phyloP scores from a whole-genome alignment of 2,888 invertebrate species.

The Standfussiana lucernea region DNA sequence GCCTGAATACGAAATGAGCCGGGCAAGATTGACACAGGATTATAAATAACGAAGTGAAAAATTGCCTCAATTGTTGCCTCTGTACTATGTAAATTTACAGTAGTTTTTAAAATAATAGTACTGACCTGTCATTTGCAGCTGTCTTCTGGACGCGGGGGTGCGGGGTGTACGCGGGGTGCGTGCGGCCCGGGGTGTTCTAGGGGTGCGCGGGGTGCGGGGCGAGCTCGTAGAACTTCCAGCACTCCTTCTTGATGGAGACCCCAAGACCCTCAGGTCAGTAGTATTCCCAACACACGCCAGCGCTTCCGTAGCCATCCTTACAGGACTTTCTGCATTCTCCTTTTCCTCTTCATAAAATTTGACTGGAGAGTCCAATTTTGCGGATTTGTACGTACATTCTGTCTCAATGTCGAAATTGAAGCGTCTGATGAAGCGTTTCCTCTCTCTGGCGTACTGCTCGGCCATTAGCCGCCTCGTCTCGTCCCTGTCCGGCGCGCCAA shows the following conservation, averaged over 20 bases:
- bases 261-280: conserved; percentile 84
- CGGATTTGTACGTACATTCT: conserved; percentile 83
- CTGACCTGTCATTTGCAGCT: conserved; percentile 90
- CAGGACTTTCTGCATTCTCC: conserved; percentile 81
- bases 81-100: conserved; percentile 37
- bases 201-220: conserved; percentile 83
- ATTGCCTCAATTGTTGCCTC: conserved; percentile 53
- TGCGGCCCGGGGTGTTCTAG: conserved; percentile 86
- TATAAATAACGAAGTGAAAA: conserved; percentile 63
- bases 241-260: conserved; percentile 84
- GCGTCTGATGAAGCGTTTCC: conserved; percentile 90
- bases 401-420: conserved; percentile 91
- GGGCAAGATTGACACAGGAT: conserved; percentile 56
- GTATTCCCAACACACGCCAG: conserved; percentile 86
- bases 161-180: conserved; percentile 87
- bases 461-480: conserved; percentile 91
- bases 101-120: conserved; percentile 61
- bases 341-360: conserved; percentile 86
- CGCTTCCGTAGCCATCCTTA: conserved; percentile 82
- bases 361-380: conserved; percentile 86
- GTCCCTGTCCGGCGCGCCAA: conserved; percentile 91
- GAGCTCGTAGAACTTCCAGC: conserved; percentile 81
- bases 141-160: conserved; percentile 88
- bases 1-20: conserved; percentile 71
- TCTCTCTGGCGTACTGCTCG: conserved; percentile 91